Evolutionary conservation across 2,797 vertebrate genomes (phyloP).

Genomic region (Antrozous pallidus): DNA sequence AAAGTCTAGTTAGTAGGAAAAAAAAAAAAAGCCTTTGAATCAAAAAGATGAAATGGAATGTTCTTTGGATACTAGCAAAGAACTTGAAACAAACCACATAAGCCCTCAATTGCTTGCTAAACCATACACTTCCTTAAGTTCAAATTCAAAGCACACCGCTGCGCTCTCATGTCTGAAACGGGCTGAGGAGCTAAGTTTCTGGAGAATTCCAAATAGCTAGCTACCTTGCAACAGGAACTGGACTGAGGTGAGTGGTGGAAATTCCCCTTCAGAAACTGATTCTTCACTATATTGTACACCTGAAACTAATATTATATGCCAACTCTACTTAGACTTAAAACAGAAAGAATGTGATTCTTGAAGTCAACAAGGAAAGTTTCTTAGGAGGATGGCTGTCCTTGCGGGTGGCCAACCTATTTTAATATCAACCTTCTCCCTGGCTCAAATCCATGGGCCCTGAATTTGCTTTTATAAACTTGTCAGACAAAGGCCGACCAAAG

Average conservation of each 20-base stretch:
- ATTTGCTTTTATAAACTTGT: not conserved
- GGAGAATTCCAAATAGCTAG: slow-evolving; percentile 17
- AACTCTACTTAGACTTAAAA: not conserved
- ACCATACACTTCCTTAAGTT: slow-evolving; percentile 48
- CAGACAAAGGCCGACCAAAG: not conserved
- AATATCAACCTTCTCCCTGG: not conserved
- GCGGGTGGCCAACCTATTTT: not conserved
- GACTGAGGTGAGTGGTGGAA: not conserved
- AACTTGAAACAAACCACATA: slow-evolving; percentile 46
- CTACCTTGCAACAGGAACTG: not conserved
- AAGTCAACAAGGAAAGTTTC: not conserved
- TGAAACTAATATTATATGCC: not conserved
- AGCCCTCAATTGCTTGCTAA: slow-evolving; percentile 42
- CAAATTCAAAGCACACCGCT: not conserved
- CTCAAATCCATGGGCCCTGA: not conserved
- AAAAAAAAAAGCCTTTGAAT: slow-evolving; percentile 16
- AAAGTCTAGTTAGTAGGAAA: not conserved
- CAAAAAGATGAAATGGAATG: slow-evolving; percentile 46
- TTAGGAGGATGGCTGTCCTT: not conserved
- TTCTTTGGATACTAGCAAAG: slow-evolving; percentile 46
- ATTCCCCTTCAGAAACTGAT: not conserved
- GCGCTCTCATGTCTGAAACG: not conserved
- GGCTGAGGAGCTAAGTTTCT: not conserved
- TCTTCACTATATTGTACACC: not conserved
- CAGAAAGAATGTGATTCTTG: not conserved